Evolutionary conservation across 2,797 vertebrate species (phyloP), one percentile per base, ranked within the genome.

Genomic region (Centroberyx gerrardi): DNA sequence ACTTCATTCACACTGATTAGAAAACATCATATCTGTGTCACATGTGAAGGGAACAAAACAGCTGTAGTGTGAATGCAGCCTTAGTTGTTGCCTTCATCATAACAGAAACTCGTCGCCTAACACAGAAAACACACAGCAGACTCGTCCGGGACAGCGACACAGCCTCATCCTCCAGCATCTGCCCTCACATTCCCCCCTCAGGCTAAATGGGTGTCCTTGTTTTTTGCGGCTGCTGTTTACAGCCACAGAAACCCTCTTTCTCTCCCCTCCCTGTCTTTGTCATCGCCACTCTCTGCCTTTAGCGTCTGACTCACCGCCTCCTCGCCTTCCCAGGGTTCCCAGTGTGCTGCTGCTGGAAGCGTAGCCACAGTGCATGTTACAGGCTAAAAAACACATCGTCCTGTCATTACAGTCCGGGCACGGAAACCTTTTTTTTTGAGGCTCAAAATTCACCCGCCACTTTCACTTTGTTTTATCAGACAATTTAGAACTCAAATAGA

Each of bases 121-220:
- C 22, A 1, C 22, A 1, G 22, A 22, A 22, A 22, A 22, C 22
- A 31, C 56, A 51, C 49, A 40, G 56, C 46, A 18, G 53, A 52
- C 18, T 18, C 27, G 58, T 22, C 22, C 22, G 46, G n/a, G 27
- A 64, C 58, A 68, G 36, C 63, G 53, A 60, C 60, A 10, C 27
- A 28, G 59, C 28, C 59, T 78, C 68, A 31, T 70, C 68, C 53
- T 54, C 49, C 38, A 62, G 71, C 68, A 14, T 73, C 73, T 81
- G 69, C 70, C 59, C 76, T 72, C 72, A 46, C 51, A 7, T 78
- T n/a, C 58, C 54, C 44, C 64, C 68, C 33, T 13, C 46, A 0
- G 62, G 75, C 64, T 86, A 59, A 89, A 84, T 82, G 78, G 59
- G 9, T 53, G 68, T 44, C 76, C 78, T 87, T 87, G 82, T 91